phyloP scores from a whole-genome alignment of 2,888 invertebrate genomes.

The Heteromyza rotundicornis region DNA sequence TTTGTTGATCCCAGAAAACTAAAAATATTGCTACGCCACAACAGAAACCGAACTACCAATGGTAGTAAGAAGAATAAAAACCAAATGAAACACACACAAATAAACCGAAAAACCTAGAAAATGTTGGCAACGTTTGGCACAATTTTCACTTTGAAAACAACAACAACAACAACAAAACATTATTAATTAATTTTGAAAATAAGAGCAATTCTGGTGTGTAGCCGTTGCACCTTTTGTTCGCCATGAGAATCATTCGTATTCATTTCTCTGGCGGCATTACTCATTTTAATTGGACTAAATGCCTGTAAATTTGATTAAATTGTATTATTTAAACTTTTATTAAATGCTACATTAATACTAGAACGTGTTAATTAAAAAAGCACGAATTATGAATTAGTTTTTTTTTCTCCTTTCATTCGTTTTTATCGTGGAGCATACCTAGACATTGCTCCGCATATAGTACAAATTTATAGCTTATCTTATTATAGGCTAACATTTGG shows the following conservation, averaged over 20 bases:
- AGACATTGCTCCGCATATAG: no score
- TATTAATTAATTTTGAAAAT: no score
- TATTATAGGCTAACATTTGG: no score
- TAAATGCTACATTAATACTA: conserved; percentile 42
- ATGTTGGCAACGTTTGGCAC: background rate
- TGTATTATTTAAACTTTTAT: conserved; percentile 35
- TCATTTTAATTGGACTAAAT: conserved; percentile 32
- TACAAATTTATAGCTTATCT: no score
- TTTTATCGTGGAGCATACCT: no score
- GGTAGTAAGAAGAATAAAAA: no score
- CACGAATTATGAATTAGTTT: conserved; percentile 26
- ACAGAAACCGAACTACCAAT: no score
- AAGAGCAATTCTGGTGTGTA: no score
- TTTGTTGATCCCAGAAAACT: conserved; percentile 44
- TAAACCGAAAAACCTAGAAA: background rate
- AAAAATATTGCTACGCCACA: conserved; percentile 33
- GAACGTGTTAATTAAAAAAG: conserved; percentile 44
- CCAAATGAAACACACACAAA: background rate
- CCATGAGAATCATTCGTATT: background rate
- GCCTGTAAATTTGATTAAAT: conserved; percentile 31
- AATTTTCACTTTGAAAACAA: background rate
- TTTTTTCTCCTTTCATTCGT: conserved; percentile 4
- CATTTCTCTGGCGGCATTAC: conserved; percentile 13
- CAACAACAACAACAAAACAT: background rate
- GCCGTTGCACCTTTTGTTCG: no score